Evolutionary conservation across 2,113 vertebrate species (phyloP), one percentile per base, ranked within the genome.

Genomic region (Prochilodus magdalenae): DNA sequence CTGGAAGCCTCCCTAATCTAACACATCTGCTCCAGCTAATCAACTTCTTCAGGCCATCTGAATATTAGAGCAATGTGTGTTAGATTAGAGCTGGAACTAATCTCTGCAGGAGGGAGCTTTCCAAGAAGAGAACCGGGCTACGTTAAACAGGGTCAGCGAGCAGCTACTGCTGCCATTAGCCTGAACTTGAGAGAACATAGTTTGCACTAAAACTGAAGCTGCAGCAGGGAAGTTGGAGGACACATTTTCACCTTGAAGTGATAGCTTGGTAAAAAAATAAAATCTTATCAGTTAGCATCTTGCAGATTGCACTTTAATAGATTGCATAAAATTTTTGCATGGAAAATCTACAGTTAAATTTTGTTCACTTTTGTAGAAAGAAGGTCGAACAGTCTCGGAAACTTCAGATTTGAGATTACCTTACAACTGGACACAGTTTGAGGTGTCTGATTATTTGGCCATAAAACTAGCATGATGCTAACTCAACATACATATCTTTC

Each of bases 1-100:
- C 66, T 70, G 36, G 40, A 70, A 40, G 11, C 22, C 36, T 70
- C 66, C 40, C 66, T 70, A 24, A 70, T 70, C 66, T 44, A 44
- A 44, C 66, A 70, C 40, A 70, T 70, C 66, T 70, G 66, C 66
- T 70, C 66, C 29, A 67, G 65, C 20, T 70, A 70, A 70, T 44
- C 33, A 70, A 24, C 33, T 70, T 70, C 66, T 40, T 44, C 33
- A 44, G 66, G 66, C 33, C 66, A 70, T 44, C 66, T 70, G 36
- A 40, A 70, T 70, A 70, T 70, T 70, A 18, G 22, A 36, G 66
- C 66, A 22, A 44, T 12, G 20, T 70, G 66, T 70, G 33, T 24
- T 70, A 22, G 65, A 67, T 67, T 67, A 70, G 66, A 44, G 66
- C 22, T 44, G 33, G 22, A 70, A n/a, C 10, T 44, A 22, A 44